These are phyloP conservation scores for Lycorma delicatula DNA, from an alignment of 1,140 invertebrate species.

Conservation along the genomic window DNA sequence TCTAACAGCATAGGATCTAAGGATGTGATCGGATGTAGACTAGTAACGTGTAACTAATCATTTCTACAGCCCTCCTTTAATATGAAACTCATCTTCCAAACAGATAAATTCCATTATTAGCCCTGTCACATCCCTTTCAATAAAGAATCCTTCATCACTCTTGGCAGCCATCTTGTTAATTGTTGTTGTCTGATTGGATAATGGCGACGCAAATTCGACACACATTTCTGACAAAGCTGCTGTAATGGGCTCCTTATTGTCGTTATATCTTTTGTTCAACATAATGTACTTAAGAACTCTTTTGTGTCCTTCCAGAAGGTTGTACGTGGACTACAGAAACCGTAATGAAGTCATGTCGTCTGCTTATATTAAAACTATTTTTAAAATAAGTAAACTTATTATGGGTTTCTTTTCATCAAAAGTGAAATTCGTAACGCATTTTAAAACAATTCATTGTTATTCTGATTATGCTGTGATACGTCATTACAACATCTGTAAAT, in stretches of 20 bases:
- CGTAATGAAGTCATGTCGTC: neutral
- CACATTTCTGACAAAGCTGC: neutral
- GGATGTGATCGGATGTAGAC: too few species aligned
- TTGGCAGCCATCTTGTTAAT: conserved; percentile 5
- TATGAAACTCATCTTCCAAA: too few species aligned
- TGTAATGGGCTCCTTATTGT: neutral
- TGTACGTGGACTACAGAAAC: neutral
- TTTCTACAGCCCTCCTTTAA: neutral
- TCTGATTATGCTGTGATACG: too few species aligned
- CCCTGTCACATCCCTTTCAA: too few species aligned
- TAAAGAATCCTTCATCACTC: neutral
- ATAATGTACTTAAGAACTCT: neutral
- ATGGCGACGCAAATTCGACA: neutral
- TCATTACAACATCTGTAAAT: too few species aligned
- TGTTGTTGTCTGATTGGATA: neutral
- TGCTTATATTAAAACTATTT: too few species aligned
- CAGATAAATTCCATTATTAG: too few species aligned
- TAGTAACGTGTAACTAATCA: neutral
- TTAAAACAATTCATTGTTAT: too few species aligned
- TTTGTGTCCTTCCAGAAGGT: neutral
- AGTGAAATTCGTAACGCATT: too few species aligned
- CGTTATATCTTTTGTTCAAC: neutral
- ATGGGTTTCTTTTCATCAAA: too few species aligned
- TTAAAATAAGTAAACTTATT: too few species aligned
- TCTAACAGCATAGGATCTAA: too few species aligned